A percentile compares a stretch with the other conserved stretches of the same genome.
phyloP scores from a whole-genome alignment of 2,888 invertebrate species.

The Acleris laterana region DNA sequence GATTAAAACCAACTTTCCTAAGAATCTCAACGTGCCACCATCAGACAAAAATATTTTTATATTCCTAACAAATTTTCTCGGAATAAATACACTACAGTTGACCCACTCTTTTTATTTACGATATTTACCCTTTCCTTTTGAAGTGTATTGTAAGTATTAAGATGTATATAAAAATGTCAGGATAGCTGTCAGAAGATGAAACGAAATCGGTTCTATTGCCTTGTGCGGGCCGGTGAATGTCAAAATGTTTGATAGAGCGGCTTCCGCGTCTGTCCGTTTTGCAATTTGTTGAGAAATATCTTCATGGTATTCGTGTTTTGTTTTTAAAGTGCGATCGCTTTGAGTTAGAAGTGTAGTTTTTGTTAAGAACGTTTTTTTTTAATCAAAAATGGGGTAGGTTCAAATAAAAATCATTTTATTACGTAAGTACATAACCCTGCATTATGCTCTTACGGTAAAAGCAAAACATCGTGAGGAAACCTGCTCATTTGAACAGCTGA shows the following conservation, averaged over 20 bases:
- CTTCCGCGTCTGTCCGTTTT: conserved; percentile 12
- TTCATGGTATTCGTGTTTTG: not conserved
- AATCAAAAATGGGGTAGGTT: no score
- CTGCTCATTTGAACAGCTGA: no score
- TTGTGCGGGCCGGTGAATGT: conserved; percentile 3
- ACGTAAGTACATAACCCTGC: no score
- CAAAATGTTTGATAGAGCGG: conserved; percentile 1
- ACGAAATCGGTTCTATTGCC: conserved; percentile 2
- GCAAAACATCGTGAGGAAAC: no score
- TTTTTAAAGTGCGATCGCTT: not conserved
- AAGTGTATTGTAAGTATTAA: conserved; percentile 17
- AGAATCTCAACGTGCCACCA: not conserved
- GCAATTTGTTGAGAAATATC: conserved; percentile 1
- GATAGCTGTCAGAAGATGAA: conserved; percentile 13
- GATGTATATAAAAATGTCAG: conserved; percentile 17
- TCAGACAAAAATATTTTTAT: not conserved
- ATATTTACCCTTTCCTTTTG: conserved; percentile 12
- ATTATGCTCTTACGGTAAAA: no score
- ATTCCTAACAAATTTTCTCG: not conserved
- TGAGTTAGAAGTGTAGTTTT: not conserved
- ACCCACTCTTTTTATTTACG: conserved; percentile 12
- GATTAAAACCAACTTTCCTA: not conserved
- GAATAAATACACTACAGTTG: conserved; percentile 2
- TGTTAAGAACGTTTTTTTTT: no score
- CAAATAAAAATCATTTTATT: no score